These are phyloP conservation scores for Cataglyphis cursor DNA, from an alignment of 2,888 invertebrate genomes.

Conservation along the genomic window DNA sequence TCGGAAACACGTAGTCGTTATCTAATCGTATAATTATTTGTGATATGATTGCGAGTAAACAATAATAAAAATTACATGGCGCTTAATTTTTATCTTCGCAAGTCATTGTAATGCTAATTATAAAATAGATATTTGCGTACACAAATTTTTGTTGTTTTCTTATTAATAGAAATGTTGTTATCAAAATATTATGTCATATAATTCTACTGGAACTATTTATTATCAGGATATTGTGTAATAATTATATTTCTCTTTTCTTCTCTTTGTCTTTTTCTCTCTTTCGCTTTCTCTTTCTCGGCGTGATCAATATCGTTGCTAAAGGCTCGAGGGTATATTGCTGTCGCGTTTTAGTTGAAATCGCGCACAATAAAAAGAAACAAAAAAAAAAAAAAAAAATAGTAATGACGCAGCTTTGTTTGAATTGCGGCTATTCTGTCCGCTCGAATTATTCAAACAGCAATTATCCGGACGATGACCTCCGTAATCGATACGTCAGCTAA, in stretches of 20 bases:
- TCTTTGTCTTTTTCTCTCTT: not conserved
- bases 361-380: not conserved
- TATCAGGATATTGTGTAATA: not conserved
- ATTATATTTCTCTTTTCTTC: not conserved
- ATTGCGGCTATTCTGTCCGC: conserved; percentile 24
- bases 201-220: not conserved
- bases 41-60: not conserved
- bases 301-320: conserved; percentile 33
- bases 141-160: not conserved
- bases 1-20: conserved; percentile 20
- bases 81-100: not conserved
- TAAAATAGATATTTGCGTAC: not conserved
- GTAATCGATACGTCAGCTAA: conserved; percentile 38
- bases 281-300: not conserved
- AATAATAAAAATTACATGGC: not conserved
- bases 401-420: conserved; percentile 4
- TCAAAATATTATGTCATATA: not conserved
- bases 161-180: not conserved
- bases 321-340: conserved; percentile 8
- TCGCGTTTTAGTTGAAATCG: conserved; percentile 15
- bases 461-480: conserved; percentile 40
- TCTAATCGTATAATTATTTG: not conserved
- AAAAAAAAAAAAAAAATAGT: not conserved
- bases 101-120: not conserved
- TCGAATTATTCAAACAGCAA: conserved; percentile 46